These are phyloP conservation scores for Thereuonema tuberculata DNA, from an alignment of 1,140 invertebrate genomes.

Conservation along the genomic window DNA sequence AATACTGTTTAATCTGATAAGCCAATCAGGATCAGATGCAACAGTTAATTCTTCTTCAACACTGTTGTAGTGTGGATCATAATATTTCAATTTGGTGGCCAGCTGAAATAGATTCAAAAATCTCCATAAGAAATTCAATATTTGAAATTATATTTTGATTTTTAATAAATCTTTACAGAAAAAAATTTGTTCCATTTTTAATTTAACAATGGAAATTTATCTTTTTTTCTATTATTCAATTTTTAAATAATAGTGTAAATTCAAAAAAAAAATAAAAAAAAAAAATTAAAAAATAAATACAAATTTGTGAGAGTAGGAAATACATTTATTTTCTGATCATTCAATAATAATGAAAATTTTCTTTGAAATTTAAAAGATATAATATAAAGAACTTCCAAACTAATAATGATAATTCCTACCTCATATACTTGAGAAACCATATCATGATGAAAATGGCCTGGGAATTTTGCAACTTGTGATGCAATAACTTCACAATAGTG, in stretches of 20 bases:
- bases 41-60: constrained; percentile 27
- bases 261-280: not conserved
- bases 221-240: not conserved
- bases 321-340: not conserved
- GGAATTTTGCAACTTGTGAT: constrained; percentile 41
- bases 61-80: constrained; percentile 50
- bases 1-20: constrained; percentile 25
- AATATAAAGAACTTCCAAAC: not conserved
- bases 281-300: not conserved
- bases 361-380: not conserved
- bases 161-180: not conserved
- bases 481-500: constrained; percentile 69
- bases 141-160: not conserved
- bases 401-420: constrained; percentile 18
- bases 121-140: not conserved
- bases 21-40: constrained; percentile 34
- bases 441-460: constrained; percentile 38
- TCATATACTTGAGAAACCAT: constrained; percentile 49
- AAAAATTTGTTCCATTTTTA: not conserved
- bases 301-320: not conserved
- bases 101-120: constrained; percentile 29
- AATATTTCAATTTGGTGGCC: constrained; percentile 58
- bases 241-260: not conserved
- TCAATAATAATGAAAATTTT: not conserved
- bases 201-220: not conserved